Evolutionary conservation across 2,888 invertebrate species (phyloP), one percentile per base, ranked within the genome.

Genomic region (Xestia sexstrigata): DNA sequence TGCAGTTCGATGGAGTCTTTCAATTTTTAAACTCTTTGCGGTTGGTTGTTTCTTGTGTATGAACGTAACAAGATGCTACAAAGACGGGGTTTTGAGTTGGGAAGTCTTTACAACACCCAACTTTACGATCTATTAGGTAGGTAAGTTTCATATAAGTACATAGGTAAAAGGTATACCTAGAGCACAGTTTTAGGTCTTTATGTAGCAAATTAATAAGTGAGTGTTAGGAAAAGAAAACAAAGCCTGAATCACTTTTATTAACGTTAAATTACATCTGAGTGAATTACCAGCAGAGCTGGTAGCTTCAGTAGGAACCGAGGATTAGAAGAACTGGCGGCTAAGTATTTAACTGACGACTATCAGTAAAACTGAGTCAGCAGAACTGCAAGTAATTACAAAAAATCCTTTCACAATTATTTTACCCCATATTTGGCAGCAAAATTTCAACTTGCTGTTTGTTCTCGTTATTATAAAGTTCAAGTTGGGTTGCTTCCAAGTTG

Each of bases 201-300:
- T 4, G 23, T 23, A 15, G 63, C 7, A 11, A 49, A 65, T 52
- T 11, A 69, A n/a, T 39, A 15, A 20, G 20, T 30, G 15, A n/a
- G 13, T 66, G 20, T 20, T 30, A 63, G 23, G 2, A 17, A n/a
- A 78, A 78, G 0, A 39, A 52, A 58, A 66, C 45, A 8, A 65
- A 72, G 9, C 15, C 35, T 67, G 17, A 26, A 3, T 66, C 30
- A 26, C 17, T 2, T 83, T 84, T 84, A 81, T 70, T 79, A 70
- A 42, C 3, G 63, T 70, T 67, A 71, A 35, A 11, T 42, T 55
- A 35, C 35, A 70, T 66, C 11, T 66, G 26, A 72, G 5, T n/a
- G 49, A 20, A 63, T 67, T 52, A 7, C 35, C 23, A 58, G 11
- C n/a, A 26, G 2, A n/a, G 26, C 26, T 69, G 17, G 30, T 15